Evolutionary conservation across 2,113 vertebrate genomes (phyloP), one percentile per base, ranked within the genome.

Genomic region (Corythornis cristatus): DNA sequence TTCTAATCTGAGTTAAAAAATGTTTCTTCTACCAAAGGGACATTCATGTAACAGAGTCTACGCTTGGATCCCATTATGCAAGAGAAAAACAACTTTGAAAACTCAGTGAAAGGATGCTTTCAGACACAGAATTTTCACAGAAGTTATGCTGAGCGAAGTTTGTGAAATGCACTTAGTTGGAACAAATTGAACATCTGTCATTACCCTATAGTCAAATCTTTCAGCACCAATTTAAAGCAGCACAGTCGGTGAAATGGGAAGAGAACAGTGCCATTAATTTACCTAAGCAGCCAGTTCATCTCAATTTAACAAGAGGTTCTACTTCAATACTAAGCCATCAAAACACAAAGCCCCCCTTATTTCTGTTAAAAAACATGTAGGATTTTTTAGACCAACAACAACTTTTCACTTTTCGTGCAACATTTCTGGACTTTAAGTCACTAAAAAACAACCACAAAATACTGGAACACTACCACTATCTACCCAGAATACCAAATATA

Each of bases 391-490:
- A 90, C 85, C 84, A 96, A 89, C 72, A 88, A 58, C 61, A 94
- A 60, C 67, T 81, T 91, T 90, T 88, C 64, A 91, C 88, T 94
- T 92, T 89, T 84, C 85, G 66, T 94, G 93, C 93, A 95, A 93
- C 77, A 90, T 76, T 89, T 95, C 88, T 78, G 76, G 72, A 94
- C 70, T 92, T 86, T 62, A 89, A 96, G 51, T 96, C 94, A 94
- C 76, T 75, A 62, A 83, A 95, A 50, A 90, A 64, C 82, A 96
- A 95, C 72, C 77, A 86, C 62, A 58, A 93, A 96, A 71, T 54
- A 96, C 50, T 90, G 79, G 61, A 92, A 90, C 70, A 61, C 88
- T 93, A 93, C 75, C 54, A 61, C 93, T 94, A 86, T 25, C 96
- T 95, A 93, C 23, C 84, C 86, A 95, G 81, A 96, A 94, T 25